A percentile compares a stretch with the other conserved stretches of the same genome.
Evolutionary conservation across 64 coral and sea anemone genomes (phyloP).

Genomic region (Montipora sp.): DNA sequence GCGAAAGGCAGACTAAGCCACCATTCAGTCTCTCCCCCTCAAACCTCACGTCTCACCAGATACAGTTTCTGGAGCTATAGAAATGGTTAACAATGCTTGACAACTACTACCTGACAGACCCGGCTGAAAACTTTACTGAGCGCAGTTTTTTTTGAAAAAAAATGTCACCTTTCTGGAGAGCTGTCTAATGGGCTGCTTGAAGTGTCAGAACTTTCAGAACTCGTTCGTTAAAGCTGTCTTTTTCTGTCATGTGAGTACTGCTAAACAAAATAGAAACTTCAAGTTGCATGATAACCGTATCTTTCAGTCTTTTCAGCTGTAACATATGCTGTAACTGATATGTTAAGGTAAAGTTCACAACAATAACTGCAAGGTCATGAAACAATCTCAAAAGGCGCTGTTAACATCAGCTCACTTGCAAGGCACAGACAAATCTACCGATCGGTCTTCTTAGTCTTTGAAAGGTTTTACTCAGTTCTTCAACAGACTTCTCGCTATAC

Average conservation of each 20-base stretch:
- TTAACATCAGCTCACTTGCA: not conserved
- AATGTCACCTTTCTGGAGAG: constrained; percentile 1
- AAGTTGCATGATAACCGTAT: constrained; percentile 5
- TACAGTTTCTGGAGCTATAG: too few species aligned
- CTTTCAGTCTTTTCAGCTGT: constrained; percentile 2
- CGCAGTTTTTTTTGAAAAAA: not conserved
- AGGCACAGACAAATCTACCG: not conserved
- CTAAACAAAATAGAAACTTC: not conserved
- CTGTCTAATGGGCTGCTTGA: not conserved
- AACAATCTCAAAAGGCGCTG: constrained; percentile 13
- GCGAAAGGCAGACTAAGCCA: too few species aligned
- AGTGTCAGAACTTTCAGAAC: not conserved
- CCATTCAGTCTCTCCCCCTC: too few species aligned
- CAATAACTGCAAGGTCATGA: not conserved
- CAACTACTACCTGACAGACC: too few species aligned
- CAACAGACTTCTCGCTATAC: not conserved
- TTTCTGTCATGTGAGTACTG: not conserved
- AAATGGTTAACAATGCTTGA: too few species aligned
- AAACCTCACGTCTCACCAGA: too few species aligned
- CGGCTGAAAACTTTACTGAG: not conserved
- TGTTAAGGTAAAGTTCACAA: not conserved
- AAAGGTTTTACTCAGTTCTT: constrained; percentile 10
- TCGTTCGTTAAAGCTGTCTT: not conserved
- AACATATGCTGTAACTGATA: not conserved
- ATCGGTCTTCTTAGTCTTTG: not conserved